Conservation (phyloP, 2,113 vertebrate genomes). For the Rallus limicola region DNA sequence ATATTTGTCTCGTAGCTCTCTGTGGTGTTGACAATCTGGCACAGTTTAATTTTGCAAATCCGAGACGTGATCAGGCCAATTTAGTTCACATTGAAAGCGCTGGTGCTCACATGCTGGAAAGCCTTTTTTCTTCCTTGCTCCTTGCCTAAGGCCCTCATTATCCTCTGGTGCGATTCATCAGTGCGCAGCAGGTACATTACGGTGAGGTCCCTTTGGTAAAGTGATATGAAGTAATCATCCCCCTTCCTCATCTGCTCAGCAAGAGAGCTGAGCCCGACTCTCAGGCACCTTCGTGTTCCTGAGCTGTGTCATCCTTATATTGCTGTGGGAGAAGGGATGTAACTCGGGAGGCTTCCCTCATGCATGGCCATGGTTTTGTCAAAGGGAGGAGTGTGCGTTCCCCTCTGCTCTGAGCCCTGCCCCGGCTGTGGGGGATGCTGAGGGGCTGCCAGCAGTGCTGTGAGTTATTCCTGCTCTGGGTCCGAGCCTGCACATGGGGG, state of each 20-base stretch:
- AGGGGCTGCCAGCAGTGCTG: no score
- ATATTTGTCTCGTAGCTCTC: conserved; percentile 42
- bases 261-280: not conserved
- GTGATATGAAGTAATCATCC: conserved; percentile 6
- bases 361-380: not conserved
- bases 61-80: conserved; percentile 54
- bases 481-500: no score
- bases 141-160: conserved; percentile 41
- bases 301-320: not conserved
- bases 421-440: not conserved
- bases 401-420: not conserved
- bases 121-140: not conserved
- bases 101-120: conserved; percentile 46
- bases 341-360: not conserved
- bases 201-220: not conserved
- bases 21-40: conserved; percentile 25
- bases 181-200: conserved; percentile 47
- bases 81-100: conserved; percentile 56
- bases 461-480: not conserved
- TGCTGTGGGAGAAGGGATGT: not conserved
- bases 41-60: conserved; percentile 60
- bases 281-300: conserved; percentile 3
- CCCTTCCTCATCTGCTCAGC: conserved; percentile 33
- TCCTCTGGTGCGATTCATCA: conserved; percentile 50
- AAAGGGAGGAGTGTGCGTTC: not conserved